Conservation (phyloP, 2,113 vertebrate genomes). For the Bos taurus region ARS-UCD2.0 NC_037331.1:59327001-59327500, state of each 20-base stretch:
- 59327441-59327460: background rate
- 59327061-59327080: background rate
- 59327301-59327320: background rate
- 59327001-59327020: slow-evolving; percentile 23
- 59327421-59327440: background rate
- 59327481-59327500: background rate
- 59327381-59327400: background rate
- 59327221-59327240: background rate
- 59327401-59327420: background rate
- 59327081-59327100: background rate
- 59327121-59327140: background rate
- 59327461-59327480: background rate
- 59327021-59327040: background rate
- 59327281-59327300: background rate
- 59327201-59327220: background rate
- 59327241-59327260: background rate
- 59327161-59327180: background rate
- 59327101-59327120: background rate
- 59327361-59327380: background rate
- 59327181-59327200: background rate
- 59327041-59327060: background rate
- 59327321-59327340: background rate
- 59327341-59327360: background rate
- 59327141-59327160: background rate
- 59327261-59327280: background rate